These are phyloP conservation scores for Polypterus senegalus DNA, from an alignment of 2,113 vertebrate species.

Conservation along the genomic window DNA sequence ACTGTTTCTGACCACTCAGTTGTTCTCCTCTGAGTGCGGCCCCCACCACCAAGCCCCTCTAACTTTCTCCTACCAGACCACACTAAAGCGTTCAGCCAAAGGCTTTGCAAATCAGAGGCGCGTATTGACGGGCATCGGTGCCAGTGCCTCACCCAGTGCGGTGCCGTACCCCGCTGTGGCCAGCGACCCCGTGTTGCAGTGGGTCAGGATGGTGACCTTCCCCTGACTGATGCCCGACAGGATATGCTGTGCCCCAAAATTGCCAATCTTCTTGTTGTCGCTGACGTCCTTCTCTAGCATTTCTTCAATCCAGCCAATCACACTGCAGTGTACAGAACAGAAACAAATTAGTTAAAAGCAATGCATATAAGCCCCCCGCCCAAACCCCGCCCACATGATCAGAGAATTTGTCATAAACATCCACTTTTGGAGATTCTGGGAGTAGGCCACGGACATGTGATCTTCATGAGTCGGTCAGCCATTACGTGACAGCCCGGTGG, in stretches of 20 bases:
- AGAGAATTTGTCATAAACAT: not conserved
- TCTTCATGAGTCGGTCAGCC: too few relatives aligned
- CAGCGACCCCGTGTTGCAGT: conserved; percentile 79
- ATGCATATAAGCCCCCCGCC: too few relatives aligned
- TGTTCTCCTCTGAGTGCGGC: too few relatives aligned
- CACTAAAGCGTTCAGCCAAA: not conserved
- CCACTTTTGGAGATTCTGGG: too few relatives aligned
- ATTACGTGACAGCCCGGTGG: too few relatives aligned
- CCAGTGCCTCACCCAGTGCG: conserved; percentile 53
- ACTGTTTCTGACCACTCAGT: too few relatives aligned
- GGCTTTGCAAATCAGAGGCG: too few relatives aligned
- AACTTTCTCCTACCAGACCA: too few relatives aligned
- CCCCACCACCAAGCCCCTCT: too few relatives aligned
- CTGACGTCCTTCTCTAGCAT: conserved; percentile 70
- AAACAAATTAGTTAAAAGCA: not conserved
- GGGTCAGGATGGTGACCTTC: conserved; percentile 66
- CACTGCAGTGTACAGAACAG: conserved; percentile 34
- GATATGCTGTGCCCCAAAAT: conserved; percentile 69
- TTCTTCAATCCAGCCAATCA: conserved; percentile 63
- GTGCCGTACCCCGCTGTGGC: conserved; percentile 81
- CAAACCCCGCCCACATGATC: too few relatives aligned
- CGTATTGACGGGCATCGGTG: not conserved
- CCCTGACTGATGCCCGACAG: conserved; percentile 51
- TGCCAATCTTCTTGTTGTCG: conserved; percentile 70
- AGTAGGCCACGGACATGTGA: too few relatives aligned